Conservation (phyloP, 2,888 invertebrate genomes). For the Seladonia tumulorum region DNA sequence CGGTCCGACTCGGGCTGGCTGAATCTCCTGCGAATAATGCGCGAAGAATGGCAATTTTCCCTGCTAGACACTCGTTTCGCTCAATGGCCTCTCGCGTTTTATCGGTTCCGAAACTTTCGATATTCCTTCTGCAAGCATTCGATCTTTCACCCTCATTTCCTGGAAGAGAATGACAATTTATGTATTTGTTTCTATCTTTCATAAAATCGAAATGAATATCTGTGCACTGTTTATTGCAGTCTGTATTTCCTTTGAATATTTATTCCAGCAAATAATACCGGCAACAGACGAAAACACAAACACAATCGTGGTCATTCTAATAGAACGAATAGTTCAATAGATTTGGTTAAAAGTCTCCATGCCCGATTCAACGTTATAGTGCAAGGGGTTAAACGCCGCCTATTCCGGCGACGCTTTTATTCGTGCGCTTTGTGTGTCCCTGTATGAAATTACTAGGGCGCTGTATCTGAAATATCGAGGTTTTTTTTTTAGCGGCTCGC, state of each 20-base stretch:
- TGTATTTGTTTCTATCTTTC: too few species aligned
- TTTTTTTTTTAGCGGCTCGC: background rate
- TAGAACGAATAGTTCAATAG: too few species aligned
- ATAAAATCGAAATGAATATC: too few species aligned
- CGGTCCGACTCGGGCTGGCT: background rate
- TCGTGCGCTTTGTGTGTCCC: background rate
- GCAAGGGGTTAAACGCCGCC: background rate
- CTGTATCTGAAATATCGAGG: background rate
- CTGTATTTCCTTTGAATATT: too few species aligned
- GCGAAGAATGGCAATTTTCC: background rate
- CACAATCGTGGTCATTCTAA: too few species aligned
- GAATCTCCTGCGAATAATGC: background rate
- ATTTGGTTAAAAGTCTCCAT: too few species aligned
- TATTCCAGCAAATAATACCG: background rate
- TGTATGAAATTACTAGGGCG: background rate
- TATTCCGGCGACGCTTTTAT: background rate
- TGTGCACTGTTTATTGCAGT: too few species aligned
- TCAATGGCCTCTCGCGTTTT: background rate
- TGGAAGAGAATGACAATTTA: background rate
- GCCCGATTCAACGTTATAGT: background rate
- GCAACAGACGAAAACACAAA: background rate
- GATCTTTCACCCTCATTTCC: background rate
- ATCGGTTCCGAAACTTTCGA: background rate
- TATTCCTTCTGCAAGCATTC: background rate
- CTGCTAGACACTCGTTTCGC: background rate